Evolutionary conservation across 1,140 invertebrate genomes (phyloP), one percentile per base, ranked within the genome.

Genomic region (Cydia pomonella): DNA sequence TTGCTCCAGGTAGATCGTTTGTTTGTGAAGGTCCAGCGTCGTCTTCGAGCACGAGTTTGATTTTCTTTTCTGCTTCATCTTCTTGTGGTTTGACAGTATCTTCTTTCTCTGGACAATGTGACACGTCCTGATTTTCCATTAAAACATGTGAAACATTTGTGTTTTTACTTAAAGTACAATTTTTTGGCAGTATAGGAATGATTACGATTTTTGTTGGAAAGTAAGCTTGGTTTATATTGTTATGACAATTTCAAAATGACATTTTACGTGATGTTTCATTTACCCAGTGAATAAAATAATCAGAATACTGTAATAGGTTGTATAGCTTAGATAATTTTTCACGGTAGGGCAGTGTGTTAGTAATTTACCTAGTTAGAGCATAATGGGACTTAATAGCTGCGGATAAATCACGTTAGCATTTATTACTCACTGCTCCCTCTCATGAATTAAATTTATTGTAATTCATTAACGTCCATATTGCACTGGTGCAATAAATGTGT

Each of bases 11-110:
- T 64, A 91, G 64, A 38, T 78, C 74, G 27, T 78, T 74, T n/a
- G 78, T 64, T 63, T 81, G 79, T 2, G 90, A 92, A 25, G 89
- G 90, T 12, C 90, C 90, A 59, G 89, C 89, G 78, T 87, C 87
- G 76, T 90, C 83, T 74, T 77, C 66, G 64, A 71, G 71, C n/a
- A 47, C 16, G 63, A 76, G 74, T 64, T 76, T 64, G 78, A 75
- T 71, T 77, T 82, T 66, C 1, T 76, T 13, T 21, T 72, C 41
- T 72, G 29, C 13, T 47, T 21, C 21, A 18, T 50, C 38, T 18
- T 72, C 25, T n/a, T 47, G 21, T 12, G 4, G 21, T 50, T 50
- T n/a, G n/a, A 33, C 33, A 18, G 16, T 69, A 18, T 69, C 64
- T 10, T 59, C 62, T 44, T n/a, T 18, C 18, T 38, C 29, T 18